Evolutionary conservation across 2,888 invertebrate species (phyloP), one percentile per base, ranked within the genome.

Genomic region (Callyntrura guangdongensis): DNA sequence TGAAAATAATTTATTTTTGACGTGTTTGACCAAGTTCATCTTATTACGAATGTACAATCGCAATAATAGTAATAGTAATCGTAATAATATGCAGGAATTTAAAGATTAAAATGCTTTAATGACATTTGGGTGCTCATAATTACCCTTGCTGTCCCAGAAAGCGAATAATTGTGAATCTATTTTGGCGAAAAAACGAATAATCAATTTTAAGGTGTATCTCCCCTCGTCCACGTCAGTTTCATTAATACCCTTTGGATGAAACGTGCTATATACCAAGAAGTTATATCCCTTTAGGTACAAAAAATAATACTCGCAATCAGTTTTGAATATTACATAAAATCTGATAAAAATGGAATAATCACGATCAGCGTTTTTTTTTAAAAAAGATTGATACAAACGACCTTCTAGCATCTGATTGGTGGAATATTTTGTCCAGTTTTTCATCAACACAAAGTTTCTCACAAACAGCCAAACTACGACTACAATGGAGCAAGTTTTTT

Each of bases 1-100:
- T 20, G 22, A 74, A 74, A 74, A 17, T 27, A 69, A 69, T 69
- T 69, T 69, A 69, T 69, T 69, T 25, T 69, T 69, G 3, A 69
- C 6, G n/a, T 17, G 59, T 59, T 59, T 17, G 17, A 17, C 17
- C 36, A 36, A 36, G 36, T 36, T 36, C 36, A 36, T 36, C 36
- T 36, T 36, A 36, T 36, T 36, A 36, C 6, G 36, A 36, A 6
- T 6, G 36, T 36, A 36, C 2, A 36, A 36, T 36, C 36, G 36
- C 36, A 36, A 36, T 36, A 36, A 36, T 36, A 36, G 36, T 36
- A 36, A 59, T n/a, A 36, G 6, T 36, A 36, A 36, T 36, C 2
- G 36, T 36, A 36, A 59, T n/a, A 59, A 59, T 59, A 59, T 59
- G 59, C 17, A 17, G 8, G 17, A 59, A 59, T 6, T 59, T 59